Evolutionary conservation across 2,113 vertebrate species (phyloP), one percentile per base, ranked within the genome.

Genomic region (Saguinus imperator): DNA sequence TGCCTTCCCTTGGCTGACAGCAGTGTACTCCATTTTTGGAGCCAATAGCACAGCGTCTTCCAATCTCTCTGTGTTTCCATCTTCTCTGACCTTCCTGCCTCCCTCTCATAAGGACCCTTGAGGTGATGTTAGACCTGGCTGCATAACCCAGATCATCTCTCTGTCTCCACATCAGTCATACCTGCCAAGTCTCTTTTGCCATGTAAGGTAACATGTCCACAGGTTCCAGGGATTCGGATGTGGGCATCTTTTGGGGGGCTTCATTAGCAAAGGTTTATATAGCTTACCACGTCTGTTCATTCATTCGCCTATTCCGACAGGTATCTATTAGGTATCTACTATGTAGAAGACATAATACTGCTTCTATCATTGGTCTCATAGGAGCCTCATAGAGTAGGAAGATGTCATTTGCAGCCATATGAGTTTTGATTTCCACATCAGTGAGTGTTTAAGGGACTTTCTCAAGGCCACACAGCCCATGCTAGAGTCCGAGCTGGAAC

Each of bases 311-410:
- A 29, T 8, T 12, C 50, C 45, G 25, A 14, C 11, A 2, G 23
- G 72, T 35, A 37, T 64, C 20, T 16, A 3, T 23, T 27, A n/a
- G 37, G 13, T 7, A 9, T 58, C 3, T n/a, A 1, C 61, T 37
- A 0, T 18, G 37, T 48, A 3, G 32, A 8, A 2, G 11, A 70
- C 17, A 1, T 0, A 6, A 6, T 25, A 50, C 73, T 57, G 72
- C 17, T 35, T 29, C 3, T 25, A 3, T 32, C 3, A 0, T 14
- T 27, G 57, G 8, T 43, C 48, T 55, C 52, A 20, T 11, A 8
- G 40, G 2, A 45, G 43, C 27, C 35, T 9, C 52, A 6, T 0
- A 20, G 18, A 9, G 8, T 37, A 3, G 9, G 14, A 48, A 14
- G 18, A 27, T 27, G 10, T 29, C 86, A 20, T 11, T 10, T 16